Percentiles rank a stretch among this genome's conserved stretches.
These are phyloP conservation scores for Prorops nasuta DNA, from an alignment of 1,140 invertebrate species.

Conservation along the genomic window DNA sequence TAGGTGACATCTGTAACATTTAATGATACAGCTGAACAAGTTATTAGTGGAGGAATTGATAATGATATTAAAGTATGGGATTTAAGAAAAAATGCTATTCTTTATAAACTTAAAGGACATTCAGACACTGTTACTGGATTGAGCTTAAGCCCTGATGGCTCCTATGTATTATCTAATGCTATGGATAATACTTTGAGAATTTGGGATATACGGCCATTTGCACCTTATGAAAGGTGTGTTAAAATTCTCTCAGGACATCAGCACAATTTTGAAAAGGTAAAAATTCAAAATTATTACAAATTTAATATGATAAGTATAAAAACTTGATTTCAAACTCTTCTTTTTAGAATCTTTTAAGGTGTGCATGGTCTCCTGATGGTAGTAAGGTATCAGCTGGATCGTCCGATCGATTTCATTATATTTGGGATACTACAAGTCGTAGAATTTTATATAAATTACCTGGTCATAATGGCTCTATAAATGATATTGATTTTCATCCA, in stretches of 20 bases:
- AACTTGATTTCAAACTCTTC: slow-evolving; percentile 17
- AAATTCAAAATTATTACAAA: slow-evolving; percentile 44
- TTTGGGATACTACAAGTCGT: slow-evolving; percentile 93
- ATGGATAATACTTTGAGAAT: slow-evolving; percentile 93
- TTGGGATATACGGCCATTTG: slow-evolving; percentile 78
- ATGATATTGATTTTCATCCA: slow-evolving; percentile 95
- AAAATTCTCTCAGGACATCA: slow-evolving; percentile 93
- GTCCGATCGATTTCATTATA: slow-evolving; percentile 91
- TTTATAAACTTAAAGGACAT: slow-evolving; percentile 84
- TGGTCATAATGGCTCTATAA: slow-evolving; percentile 96
- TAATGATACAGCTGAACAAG: slow-evolving; percentile 93
- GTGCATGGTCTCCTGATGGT: slow-evolving; percentile 81
- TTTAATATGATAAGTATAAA: slow-evolving; percentile 13
- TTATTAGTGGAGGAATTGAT: slow-evolving; percentile 90
- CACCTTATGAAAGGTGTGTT: slow-evolving; percentile 88
- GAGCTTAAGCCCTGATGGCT: slow-evolving; percentile 90
- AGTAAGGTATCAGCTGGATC: slow-evolving; percentile 84
- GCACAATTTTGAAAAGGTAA: slow-evolving; percentile 97
- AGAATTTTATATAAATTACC: slow-evolving; percentile 95
- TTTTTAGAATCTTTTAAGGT: slow-evolving; percentile 67
- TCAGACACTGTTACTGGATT: slow-evolving; percentile 94
- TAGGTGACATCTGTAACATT: slow-evolving; percentile 87
- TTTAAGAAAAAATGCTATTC: slow-evolving; percentile 82
- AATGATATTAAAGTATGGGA: slow-evolving; percentile 99
- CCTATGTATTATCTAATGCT: slow-evolving; percentile 90